Evolutionary conservation across 2,888 invertebrate species (phyloP).

Genomic region (Dynastes grantii): DNA sequence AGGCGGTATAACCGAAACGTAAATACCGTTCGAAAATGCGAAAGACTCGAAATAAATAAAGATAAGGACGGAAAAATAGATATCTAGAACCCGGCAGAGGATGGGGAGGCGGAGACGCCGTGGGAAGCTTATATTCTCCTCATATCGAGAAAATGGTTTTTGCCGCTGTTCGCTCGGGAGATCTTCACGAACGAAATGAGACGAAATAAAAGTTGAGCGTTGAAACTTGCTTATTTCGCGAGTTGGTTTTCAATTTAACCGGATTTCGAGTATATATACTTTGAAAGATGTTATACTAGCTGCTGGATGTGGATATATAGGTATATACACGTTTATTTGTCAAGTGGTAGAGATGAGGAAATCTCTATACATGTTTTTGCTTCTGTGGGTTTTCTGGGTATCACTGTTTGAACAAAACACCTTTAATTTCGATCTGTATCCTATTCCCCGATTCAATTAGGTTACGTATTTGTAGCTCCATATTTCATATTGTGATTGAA

Average conservation of each 20-base stretch:
- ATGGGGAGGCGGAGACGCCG: background rate
- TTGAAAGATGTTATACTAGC: background rate
- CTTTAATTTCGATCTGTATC: background rate
- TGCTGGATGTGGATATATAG: background rate
- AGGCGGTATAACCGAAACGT: constrained; percentile 21
- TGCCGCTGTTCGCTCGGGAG: background rate
- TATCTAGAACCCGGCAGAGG: background rate
- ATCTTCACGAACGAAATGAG: background rate
- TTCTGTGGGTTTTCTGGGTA: background rate
- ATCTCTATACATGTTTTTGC: background rate
- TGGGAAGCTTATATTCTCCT: background rate
- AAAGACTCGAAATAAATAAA: constrained; percentile 31
- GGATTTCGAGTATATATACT: constrained; percentile 7
- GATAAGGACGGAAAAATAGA: constrained; percentile 40
- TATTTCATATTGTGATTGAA: too few relatives aligned
- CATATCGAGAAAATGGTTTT: constrained; percentile 26
- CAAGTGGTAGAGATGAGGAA: background rate
- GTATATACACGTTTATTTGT: background rate
- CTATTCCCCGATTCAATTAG: too few relatives aligned
- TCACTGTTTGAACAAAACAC: background rate
- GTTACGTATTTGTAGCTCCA: too few relatives aligned
- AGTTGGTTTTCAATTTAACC: constrained; percentile 29
- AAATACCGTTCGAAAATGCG: constrained; percentile 28
- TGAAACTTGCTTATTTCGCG: constrained; percentile 23
- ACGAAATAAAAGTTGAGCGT: constrained; percentile 7